Evolutionary conservation across 2,888 invertebrate genomes (phyloP).

Genomic region (Drosophila aldrichi): DNA sequence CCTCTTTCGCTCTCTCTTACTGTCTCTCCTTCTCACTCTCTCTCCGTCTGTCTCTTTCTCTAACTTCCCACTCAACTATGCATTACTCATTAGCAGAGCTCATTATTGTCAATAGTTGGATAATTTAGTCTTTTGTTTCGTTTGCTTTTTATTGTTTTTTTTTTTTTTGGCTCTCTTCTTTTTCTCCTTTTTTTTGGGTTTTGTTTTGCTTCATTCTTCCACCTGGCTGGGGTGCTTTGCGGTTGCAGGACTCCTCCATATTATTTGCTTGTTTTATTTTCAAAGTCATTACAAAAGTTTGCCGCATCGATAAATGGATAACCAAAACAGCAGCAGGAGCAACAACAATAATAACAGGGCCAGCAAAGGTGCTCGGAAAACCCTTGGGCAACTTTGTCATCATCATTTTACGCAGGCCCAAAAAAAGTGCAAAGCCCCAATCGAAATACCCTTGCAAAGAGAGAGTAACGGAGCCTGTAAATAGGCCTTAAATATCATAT

Average conservation of each 20-base stretch:
- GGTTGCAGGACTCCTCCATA: slow-evolving; percentile 20
- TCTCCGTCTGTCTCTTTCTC: background rate
- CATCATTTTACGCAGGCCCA: slow-evolving; percentile 33
- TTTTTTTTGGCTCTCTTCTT: background rate
- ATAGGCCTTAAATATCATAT: background rate
- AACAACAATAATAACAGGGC: slow-evolving; percentile 28
- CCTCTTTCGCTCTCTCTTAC: background rate
- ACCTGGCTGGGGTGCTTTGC: slow-evolving; percentile 25
- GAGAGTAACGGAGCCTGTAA: background rate
- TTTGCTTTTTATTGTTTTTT: slow-evolving; percentile 18
- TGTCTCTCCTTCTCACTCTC: background rate
- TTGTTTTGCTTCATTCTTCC: slow-evolving; percentile 13
- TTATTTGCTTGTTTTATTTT: slow-evolving; percentile 69
- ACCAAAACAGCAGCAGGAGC: slow-evolving; percentile 65
- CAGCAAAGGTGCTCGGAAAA: slow-evolving; percentile 20
- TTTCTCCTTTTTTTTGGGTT: slow-evolving; percentile 1
- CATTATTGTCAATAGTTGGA: slow-evolving; percentile 80
- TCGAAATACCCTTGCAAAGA: slow-evolving; percentile 2
- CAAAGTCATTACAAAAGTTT: slow-evolving; percentile 80
- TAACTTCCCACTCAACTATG: slow-evolving; percentile 21
- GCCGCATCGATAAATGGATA: slow-evolving; percentile 80
- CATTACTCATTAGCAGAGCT: slow-evolving; percentile 77
- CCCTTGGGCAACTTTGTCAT: slow-evolving; percentile 66
- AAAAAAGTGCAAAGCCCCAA: slow-evolving; percentile 3
- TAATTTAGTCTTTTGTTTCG: slow-evolving; percentile 69